These are phyloP conservation scores for Rhodinocichla rosea DNA, from an alignment of 2,113 vertebrate genomes.

Conservation along the genomic window DNA sequence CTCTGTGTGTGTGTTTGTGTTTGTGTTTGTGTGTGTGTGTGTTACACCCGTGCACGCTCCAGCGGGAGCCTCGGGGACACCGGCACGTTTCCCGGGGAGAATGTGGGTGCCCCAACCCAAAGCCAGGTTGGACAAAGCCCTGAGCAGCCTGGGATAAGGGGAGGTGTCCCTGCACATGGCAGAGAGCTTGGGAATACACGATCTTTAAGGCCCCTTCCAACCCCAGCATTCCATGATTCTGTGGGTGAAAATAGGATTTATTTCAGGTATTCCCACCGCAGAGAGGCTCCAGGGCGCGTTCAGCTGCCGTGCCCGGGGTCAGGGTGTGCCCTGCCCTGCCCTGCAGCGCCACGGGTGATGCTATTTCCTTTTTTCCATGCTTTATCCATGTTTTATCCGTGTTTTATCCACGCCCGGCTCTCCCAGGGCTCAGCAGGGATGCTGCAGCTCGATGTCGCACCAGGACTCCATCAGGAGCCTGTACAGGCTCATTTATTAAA, in stretches of 20 bases:
- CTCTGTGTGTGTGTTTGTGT: too few relatives aligned
- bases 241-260: rapidly evolving
- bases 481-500: too few relatives aligned
- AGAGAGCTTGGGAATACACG: not conserved
- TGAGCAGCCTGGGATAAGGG: not conserved
- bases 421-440: not conserved
- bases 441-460: not conserved
- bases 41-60: too few relatives aligned
- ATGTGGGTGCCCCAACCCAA: not conserved
- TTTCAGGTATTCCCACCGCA: rapidly evolving
- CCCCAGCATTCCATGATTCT: rapidly evolving
- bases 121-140: not conserved
- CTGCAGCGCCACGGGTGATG: not conserved
- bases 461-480: too few relatives aligned
- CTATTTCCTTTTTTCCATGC: not conserved
- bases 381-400: rapidly evolving
- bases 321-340: not conserved
- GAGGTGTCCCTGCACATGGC: not conserved
- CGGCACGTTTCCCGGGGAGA: not conserved
- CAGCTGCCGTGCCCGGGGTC: not conserved
- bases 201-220: not conserved
- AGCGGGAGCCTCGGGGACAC: not conserved
- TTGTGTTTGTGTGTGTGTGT: too few relatives aligned
- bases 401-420: rapidly evolving
- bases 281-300: too few relatives aligned